Evolutionary conservation across 2,888 invertebrate genomes (phyloP).

Genomic region (Nowickia ferox): DNA sequence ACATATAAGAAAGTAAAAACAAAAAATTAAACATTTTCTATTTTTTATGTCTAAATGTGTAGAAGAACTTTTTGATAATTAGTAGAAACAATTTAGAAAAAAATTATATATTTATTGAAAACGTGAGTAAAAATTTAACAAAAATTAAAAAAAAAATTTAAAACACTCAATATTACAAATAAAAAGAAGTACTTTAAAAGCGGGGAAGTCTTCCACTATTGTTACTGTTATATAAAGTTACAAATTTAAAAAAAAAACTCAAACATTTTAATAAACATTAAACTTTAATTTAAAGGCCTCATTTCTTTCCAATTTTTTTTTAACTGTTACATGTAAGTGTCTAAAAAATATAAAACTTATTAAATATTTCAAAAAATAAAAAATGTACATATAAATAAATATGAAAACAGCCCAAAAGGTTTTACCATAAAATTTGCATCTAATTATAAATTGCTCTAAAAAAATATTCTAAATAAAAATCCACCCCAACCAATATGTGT

Average conservation of each 20-base stretch:
- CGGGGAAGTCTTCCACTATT: conserved; percentile 83
- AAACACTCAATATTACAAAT: conserved; percentile 50
- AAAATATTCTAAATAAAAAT: conserved; percentile 68
- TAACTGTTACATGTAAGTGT: conserved; percentile 73
- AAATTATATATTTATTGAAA: conserved; percentile 13
- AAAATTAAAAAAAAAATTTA: conserved; percentile 15
- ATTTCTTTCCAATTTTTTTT: conserved; percentile 7
- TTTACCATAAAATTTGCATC: conserved; percentile 58
- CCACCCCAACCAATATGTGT: conserved; percentile 50
- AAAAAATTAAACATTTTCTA: conserved; percentile 58
- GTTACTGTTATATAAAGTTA: conserved; percentile 77
- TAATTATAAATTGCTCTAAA: conserved; percentile 63
- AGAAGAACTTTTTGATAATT: conserved; percentile 61
- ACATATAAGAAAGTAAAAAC: neutral
- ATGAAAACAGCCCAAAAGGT: neutral
- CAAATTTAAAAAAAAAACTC: conserved; percentile 41
- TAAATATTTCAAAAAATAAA: neutral
- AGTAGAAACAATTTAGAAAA: conserved; percentile 39
- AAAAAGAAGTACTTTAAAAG: conserved; percentile 78
- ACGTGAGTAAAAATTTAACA: neutral
- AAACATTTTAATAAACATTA: conserved; percentile 38
- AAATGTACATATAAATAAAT: conserved; percentile 1
- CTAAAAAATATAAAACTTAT: conserved; percentile 67
- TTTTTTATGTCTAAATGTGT: conserved; percentile 71
- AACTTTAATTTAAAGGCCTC: conserved; percentile 65